Evolutionary conservation across 1,140 invertebrate genomes (phyloP).

Genomic region (Bombus superbus): DNA sequence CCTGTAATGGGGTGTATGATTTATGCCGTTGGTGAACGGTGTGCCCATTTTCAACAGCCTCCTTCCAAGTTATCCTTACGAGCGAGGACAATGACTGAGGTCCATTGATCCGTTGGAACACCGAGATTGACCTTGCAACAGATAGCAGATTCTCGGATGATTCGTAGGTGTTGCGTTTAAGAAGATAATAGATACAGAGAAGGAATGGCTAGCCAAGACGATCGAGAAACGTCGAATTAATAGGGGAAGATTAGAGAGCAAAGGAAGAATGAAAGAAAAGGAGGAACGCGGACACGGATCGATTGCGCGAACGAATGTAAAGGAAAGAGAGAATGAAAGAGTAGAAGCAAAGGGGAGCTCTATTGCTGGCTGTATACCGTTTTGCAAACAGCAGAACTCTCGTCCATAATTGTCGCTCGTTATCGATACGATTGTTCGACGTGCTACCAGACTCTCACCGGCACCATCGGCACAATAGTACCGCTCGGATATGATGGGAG

Average conservation of each 20-base stretch:
- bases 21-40: conserved; percentile 73
- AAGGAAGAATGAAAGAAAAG: background rate
- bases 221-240: conserved; percentile 24
- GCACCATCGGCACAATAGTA: conserved; percentile 61
- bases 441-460: conserved; percentile 33
- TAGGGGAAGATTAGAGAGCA: conserved; percentile 17
- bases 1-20: conserved; percentile 80
- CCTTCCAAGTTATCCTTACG: conserved; percentile 59
- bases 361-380: conserved; percentile 48
- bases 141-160: conserved; percentile 10
- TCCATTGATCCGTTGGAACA: conserved; percentile 64
- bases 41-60: conserved; percentile 70
- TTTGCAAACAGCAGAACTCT: conserved; percentile 58
- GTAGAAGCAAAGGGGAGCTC: background rate
- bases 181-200: background rate
- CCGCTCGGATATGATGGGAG: conserved; percentile 67
- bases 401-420: conserved; percentile 76
- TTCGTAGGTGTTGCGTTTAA: background rate
- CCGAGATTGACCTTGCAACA: conserved; percentile 24
- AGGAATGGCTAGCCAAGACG: background rate
- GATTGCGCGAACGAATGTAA: background rate
- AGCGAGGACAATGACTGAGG: conserved; percentile 70
- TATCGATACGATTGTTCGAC: conserved; percentile 74
- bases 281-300: background rate
- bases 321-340: background rate